These are phyloP conservation scores for Solenodon paradoxus DNA, from an alignment of 2,113 vertebrate species.

Conservation along the genomic window DNA sequence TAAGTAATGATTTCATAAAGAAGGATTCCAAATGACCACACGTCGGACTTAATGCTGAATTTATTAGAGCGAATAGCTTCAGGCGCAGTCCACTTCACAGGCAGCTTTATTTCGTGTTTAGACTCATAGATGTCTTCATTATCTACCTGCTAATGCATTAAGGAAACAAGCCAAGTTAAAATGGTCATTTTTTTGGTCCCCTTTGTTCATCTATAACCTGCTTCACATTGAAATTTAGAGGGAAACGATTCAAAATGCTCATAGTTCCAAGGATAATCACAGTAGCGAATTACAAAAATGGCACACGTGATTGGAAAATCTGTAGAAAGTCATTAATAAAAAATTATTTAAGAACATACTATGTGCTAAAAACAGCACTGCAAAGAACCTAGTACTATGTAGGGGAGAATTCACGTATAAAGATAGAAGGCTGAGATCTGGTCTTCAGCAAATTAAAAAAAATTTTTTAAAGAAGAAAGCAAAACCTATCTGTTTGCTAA, in stretches of 20 bases:
- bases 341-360: background rate
- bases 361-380: background rate
- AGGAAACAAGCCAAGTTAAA: conserved; percentile 59
- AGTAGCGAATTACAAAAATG: conserved; percentile 61
- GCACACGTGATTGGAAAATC: conserved; percentile 45
- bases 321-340: conserved; percentile 18
- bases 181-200: background rate
- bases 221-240: conserved; percentile 61
- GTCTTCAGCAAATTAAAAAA: conserved; percentile 55
- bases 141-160: conserved; percentile 82
- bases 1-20: conserved; percentile 97
- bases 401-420: background rate
- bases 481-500: conserved; percentile 60
- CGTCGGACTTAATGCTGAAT: conserved; percentile 95
- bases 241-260: background rate
- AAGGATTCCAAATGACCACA: conserved; percentile 97
- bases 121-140: conserved; percentile 90
- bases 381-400: conserved; percentile 12
- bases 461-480: too few species aligned
- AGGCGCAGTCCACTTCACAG: conserved; percentile 97
- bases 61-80: conserved; percentile 89
- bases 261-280: conserved; percentile 64
- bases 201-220: background rate
- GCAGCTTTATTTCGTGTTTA: conserved; percentile 90
- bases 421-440: background rate